Base-by-base conservation (phyloP, 2,797 vertebrate genomes). In the Melanotaenia nigrans region DNA sequence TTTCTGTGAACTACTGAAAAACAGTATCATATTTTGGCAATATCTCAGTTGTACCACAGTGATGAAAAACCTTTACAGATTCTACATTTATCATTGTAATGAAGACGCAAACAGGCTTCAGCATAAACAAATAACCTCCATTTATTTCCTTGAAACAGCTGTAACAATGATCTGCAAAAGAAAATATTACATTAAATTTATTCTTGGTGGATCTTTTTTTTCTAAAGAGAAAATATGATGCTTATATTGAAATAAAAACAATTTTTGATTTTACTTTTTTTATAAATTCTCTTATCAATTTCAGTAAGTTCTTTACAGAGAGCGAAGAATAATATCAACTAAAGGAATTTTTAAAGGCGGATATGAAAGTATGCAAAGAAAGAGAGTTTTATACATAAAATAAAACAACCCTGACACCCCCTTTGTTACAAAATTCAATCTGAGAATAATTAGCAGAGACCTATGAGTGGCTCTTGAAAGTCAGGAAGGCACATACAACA, bases 21-120 rank as follows among this genome's bases (percentile, higher is more conserved):
- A 63, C 5, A 51, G 22, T 9, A 11, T 10, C 13, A 25, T 7
- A 22, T 62, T 75, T 59, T 12, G 32, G 32, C 0, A 25, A 4
- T 24, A 1, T 55, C 65, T 36, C 24, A 47, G n/a, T 64, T 68
- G 18, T 42, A 18, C 20, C n/a, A 61, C 36, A 12, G 28, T 8
- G 18, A 42, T 53, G 40, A 20, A 20, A 22, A 20, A 30, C 11
- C 13, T 25, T 2, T 14, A 36, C 22, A 55, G 47, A 11, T 36
- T 55, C 35, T 10, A 57, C 20, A 38, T 68, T 58, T 14, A 20
- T 65, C 57, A 55, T 28, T 59, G 40, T 36, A 30, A 74, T 18
- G 20, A 78, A 28, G 38, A 22, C 13, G 4, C 49, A 7, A 53
- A 18, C 11, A 33, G 11, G 13, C 32, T 38, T 35, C 11, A 0